These are phyloP conservation scores for Trypoxylus dichotomus DNA, from an alignment of 1,140 invertebrate genomes.

Conservation along the genomic window DNA sequence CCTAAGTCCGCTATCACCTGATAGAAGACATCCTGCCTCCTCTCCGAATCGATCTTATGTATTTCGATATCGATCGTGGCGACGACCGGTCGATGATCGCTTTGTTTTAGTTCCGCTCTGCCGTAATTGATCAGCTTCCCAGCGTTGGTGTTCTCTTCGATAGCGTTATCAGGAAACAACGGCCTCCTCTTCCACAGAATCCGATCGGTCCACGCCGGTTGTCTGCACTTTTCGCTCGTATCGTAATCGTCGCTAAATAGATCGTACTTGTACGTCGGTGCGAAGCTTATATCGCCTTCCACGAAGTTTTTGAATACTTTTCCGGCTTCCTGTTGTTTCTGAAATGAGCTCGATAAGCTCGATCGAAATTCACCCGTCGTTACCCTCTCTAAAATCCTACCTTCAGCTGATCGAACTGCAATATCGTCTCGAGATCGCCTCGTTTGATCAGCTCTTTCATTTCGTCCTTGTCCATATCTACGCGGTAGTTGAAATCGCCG, in stretches of 20 bases:
- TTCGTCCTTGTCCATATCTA: conserved; percentile 95
- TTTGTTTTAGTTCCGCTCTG: conserved; percentile 93
- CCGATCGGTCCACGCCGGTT: conserved; percentile 98
- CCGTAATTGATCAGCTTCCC: conserved; percentile 90
- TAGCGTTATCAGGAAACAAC: conserved; percentile 61
- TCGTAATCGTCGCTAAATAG: conserved; percentile 99
- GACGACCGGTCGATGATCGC: conserved; percentile 95
- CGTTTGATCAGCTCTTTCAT: conserved; percentile 82
- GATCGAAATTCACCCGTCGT: not conserved
- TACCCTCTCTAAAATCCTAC: conserved; percentile 45
- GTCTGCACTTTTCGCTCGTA: conserved; percentile 96
- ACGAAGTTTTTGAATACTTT: conserved; percentile 90
- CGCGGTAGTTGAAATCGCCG: conserved; percentile 99
- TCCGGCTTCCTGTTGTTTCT: conserved; percentile 73
- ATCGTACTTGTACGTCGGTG: conserved; percentile 99
- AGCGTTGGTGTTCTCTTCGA: conserved; percentile 56
- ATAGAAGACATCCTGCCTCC: conserved; percentile 75
- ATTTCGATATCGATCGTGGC: conserved; percentile 88
- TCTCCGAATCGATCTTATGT: conserved; percentile 72
- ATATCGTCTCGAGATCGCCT: conserved; percentile 76
- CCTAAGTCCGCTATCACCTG: conserved; percentile 85
- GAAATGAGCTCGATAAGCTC: not conserved
- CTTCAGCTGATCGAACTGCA: conserved; percentile 88
- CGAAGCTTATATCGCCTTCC: conserved; percentile 90
- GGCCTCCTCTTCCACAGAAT: conserved; percentile 86